Percentiles rank a stretch among this genome's conserved stretches.
These are phyloP conservation scores for Heliconius nattereri DNA, from an alignment of 1,140 invertebrate species.

Conservation along the genomic window DNA sequence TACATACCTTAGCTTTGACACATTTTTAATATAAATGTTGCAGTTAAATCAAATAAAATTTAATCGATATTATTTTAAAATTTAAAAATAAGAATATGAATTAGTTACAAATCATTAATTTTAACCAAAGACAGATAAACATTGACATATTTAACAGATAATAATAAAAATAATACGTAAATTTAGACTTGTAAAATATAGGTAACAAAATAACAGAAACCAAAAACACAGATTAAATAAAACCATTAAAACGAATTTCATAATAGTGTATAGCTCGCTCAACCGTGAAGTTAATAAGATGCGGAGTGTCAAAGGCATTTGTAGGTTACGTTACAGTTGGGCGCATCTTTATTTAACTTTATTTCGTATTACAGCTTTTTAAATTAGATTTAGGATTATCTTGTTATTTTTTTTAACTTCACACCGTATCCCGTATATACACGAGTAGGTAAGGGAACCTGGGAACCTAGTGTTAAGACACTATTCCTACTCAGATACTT, in stretches of 20 bases:
- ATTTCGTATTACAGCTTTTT: neutral
- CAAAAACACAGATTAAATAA: neutral
- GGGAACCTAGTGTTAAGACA: no score
- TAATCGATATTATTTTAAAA: no score
- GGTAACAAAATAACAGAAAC: neutral
- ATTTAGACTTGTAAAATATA: neutral
- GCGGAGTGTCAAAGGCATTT: conserved; percentile 23
- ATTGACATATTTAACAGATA: neutral
- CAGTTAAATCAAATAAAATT: no score
- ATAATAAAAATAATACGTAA: neutral
- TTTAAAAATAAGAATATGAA: no score
- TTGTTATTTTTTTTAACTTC: neutral
- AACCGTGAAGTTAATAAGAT: conserved; percentile 25
- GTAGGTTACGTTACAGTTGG: conserved; percentile 14
- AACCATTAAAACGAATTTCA: neutral
- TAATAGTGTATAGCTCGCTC: neutral
- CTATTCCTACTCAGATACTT: no score
- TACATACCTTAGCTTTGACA: no score
- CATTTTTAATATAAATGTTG: no score
- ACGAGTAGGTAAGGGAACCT: no score
- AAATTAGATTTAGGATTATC: neutral
- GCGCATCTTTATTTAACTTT: conserved; percentile 7
- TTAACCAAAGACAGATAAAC: no score
- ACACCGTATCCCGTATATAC: no score
- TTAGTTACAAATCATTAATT: no score